Evolutionary conservation across 2,888 invertebrate species (phyloP).

Genomic region (Adelognathus sp.): DNA sequence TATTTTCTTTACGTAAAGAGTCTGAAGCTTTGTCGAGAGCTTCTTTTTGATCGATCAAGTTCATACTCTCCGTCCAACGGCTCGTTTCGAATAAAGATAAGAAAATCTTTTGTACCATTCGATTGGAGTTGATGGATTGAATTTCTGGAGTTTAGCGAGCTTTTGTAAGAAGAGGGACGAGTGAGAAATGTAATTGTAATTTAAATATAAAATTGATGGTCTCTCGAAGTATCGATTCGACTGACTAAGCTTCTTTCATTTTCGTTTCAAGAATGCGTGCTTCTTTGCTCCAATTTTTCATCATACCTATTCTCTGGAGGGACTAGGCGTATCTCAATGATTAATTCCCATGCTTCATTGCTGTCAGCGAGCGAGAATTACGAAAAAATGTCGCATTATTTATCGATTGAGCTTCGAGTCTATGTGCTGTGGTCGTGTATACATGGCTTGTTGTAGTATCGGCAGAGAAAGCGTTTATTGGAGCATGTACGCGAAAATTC

Average conservation of each 20-base stretch:
- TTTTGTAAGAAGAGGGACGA: too few species aligned
- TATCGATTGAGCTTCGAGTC: background rate
- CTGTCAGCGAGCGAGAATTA: too few species aligned
- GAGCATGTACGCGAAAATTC: constrained; percentile 5
- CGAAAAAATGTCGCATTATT: too few species aligned
- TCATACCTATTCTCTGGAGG: too few species aligned
- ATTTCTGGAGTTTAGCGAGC: background rate
- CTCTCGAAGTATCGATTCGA: too few species aligned
- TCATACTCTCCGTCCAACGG: background rate
- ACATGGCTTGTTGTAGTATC: constrained; percentile 8
- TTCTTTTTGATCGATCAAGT: background rate
- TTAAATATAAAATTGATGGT: too few species aligned
- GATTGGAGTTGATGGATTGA: background rate
- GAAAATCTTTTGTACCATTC: background rate
- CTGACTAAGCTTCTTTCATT: too few species aligned
- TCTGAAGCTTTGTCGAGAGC: background rate
- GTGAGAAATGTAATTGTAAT: too few species aligned
- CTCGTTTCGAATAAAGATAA: background rate
- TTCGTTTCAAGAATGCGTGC: too few species aligned
- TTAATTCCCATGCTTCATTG: too few species aligned
- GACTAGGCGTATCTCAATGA: too few species aligned
- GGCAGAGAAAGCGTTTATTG: constrained; percentile 18
- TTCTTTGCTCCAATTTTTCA: too few species aligned
- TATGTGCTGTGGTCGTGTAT: constrained; percentile 25
- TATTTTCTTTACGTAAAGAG: background rate